phyloP scores from a whole-genome alignment of 2,888 invertebrate species.

The Sinotaia quadrata region DNA sequence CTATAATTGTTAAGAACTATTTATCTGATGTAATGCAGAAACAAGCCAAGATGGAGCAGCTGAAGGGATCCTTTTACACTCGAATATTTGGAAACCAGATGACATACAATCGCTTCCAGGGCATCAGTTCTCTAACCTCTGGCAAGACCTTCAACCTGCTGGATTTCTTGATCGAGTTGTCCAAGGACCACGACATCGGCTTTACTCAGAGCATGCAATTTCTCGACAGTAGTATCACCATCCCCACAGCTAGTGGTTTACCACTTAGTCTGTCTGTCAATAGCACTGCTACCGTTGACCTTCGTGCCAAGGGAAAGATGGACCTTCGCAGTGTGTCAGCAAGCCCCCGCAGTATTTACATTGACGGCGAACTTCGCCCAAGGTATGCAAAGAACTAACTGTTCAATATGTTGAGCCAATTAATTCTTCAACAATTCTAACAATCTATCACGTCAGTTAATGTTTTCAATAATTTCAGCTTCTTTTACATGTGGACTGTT shows the following conservation, averaged over 20 bases:
- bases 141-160: conserved; percentile 71
- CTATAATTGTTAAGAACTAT: too few relatives aligned
- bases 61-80: conserved; percentile 78
- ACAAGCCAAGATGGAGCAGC: conserved; percentile 41
- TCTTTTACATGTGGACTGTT: too few relatives aligned
- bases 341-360: conserved; percentile 77
- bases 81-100: conserved; percentile 92
- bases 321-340: conserved; percentile 78
- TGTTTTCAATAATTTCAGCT: too few relatives aligned
- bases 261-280: conserved; percentile 88
- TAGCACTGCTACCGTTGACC: conserved; percentile 88
- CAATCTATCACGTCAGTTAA: too few relatives aligned
- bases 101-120: conserved; percentile 71
- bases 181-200: conserved; percentile 81
- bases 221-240: conserved; percentile 88
- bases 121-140: conserved; percentile 45
- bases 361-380: conserved; percentile 86
- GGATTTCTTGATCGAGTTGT: conserved; percentile 76
- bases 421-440: too few relatives aligned
- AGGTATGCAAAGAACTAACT: conserved; percentile 75
- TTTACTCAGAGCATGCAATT: conserved; percentile 84
- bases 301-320: conserved; percentile 85
- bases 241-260: conserved; percentile 88
- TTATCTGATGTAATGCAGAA: background rate
- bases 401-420: too few relatives aligned